Percentiles rank a stretch among this genome's conserved stretches.
Evolutionary conservation across 2,888 invertebrate genomes (phyloP).

Genomic region (Cataglyphis livida): DNA sequence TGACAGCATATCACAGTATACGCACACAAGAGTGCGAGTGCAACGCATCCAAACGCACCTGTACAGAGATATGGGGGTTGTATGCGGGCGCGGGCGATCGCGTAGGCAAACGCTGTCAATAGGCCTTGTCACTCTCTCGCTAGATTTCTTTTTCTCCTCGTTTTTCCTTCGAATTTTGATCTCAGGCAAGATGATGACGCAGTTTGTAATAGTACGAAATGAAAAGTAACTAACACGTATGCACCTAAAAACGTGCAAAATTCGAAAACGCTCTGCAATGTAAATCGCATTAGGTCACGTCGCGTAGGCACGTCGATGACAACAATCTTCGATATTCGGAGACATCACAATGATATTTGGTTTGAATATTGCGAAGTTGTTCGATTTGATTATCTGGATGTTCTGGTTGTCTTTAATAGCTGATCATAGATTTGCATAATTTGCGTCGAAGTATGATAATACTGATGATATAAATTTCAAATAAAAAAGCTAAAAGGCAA

Average conservation of each 20-base stretch:
- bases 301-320: constrained; percentile 67
- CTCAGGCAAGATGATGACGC: constrained; percentile 1
- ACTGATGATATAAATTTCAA: constrained; percentile 34
- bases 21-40: constrained; percentile 4
- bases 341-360: constrained; percentile 7
- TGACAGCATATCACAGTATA: constrained; percentile 24
- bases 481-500: constrained; percentile 12
- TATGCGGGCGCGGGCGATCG: constrained; percentile 49
- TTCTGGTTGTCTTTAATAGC: constrained; percentile 31
- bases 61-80: constrained; percentile 25
- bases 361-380: not conserved
- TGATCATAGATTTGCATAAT: constrained; percentile 39
- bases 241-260: constrained; percentile 45
- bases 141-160: constrained; percentile 53
- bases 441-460: constrained; percentile 40
- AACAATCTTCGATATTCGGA: not conserved
- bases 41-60: constrained; percentile 62
- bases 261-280: constrained; percentile 66
- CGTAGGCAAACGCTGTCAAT: constrained; percentile 73
- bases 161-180: constrained; percentile 27
- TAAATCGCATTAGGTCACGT: constrained; percentile 1
- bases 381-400: constrained; percentile 15
- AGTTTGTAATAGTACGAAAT: constrained; percentile 52
- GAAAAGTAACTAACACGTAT: constrained; percentile 38
- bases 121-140: constrained; percentile 56